Base-by-base conservation (phyloP, 2,888 invertebrate genomes). In the Prosopocoilus inquinatus region DNA sequence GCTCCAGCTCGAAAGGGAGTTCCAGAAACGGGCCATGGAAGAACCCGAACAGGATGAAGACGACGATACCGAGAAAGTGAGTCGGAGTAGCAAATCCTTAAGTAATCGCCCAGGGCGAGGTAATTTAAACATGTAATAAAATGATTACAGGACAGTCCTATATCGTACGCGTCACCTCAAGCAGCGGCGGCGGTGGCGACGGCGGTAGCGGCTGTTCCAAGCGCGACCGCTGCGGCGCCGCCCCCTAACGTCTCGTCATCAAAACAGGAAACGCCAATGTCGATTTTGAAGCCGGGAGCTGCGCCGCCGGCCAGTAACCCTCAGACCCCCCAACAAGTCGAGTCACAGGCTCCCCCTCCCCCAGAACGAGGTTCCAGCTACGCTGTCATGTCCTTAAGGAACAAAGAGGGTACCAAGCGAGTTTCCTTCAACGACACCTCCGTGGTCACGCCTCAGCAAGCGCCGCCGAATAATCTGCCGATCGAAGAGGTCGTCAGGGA, bases 1-100 rank as follows among this genome's bases (percentile, higher is more conserved):
- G n/a, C 79, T 97, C 53, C 88, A 90, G 62, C 80, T 96, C n/a
- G 96, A 97, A 73, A 82, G 91, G 57, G 96, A 97, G 77, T 97
- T 97, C 75, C 95, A 96, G 73, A 84, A 93, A 47, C 82, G 96
- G 46, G 95, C 94, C 2, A 88, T 90, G 70, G 92, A 94, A 77
- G 82, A 83, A 33, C 84, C 82, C 54, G 85, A 82, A 62, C 84
- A 84, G 60, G 88, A 85, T 66, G 89, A 84, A 65, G 88, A 87
- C 51, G 89, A 89, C 48, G 88, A 86, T 59, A 81, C 82, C 69
- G 80, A 87, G 73, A 80, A 86, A 72, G 80, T 88, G 71, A 64
- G 63, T 57, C 34, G 33, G 16, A 2, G 11, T 61, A n/a, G 34
- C 4, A 8, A 34, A 11, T 36, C 4, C n/a, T 36, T 36, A 34